Percentiles rank a stretch among this genome's conserved stretches.
phyloP scores from a whole-genome alignment of 2,888 invertebrate genomes.

The Smittia sp. region DNA sequence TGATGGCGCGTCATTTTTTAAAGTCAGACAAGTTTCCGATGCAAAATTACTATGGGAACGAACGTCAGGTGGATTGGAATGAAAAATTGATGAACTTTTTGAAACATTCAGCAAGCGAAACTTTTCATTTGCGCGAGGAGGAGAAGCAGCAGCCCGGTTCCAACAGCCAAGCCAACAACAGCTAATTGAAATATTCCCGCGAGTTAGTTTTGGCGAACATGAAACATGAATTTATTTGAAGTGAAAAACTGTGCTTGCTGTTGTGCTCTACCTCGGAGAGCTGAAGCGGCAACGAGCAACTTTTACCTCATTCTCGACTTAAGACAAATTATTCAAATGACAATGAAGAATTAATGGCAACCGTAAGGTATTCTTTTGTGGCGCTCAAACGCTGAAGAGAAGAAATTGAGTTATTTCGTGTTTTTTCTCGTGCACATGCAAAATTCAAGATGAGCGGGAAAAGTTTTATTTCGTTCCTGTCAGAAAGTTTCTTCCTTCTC shows the following conservation, averaged over 20 bases:
- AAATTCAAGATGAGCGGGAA: too few relatives aligned
- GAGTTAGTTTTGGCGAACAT: background rate
- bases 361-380: background rate
- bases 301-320: background rate
- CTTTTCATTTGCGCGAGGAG: background rate
- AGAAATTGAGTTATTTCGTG: background rate
- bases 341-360: constrained; percentile 32
- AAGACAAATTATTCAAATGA: constrained; percentile 38
- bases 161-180: too few relatives aligned
- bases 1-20: background rate
- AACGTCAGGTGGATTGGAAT: background rate
- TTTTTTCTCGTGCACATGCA: background rate
- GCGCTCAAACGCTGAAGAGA: background rate
- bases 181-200: background rate
- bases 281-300: background rate
- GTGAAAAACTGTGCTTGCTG: background rate
- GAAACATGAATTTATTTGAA: background rate
- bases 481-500: too few relatives aligned
- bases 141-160: too few relatives aligned
- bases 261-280: background rate
- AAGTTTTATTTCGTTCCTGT: too few relatives aligned
- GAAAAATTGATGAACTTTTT: background rate
- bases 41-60: background rate
- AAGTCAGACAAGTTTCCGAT: background rate
- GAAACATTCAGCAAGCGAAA: background rate